phyloP scores from a whole-genome alignment of 2,888 invertebrate species.

The Rapana venosa region DNA sequence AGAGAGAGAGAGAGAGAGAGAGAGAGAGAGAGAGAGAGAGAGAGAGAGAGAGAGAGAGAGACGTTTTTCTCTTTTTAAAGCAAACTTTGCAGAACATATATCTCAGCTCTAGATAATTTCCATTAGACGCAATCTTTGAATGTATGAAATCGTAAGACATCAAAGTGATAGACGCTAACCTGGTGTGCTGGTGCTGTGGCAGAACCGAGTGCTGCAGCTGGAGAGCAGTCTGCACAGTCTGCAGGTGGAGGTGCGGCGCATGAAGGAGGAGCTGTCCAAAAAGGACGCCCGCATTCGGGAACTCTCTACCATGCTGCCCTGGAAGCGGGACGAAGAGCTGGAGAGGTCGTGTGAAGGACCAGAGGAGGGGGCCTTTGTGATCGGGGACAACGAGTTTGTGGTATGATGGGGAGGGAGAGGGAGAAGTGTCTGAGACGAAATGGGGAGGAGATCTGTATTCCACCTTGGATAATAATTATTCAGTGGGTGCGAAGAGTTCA shows the following conservation, averaged over 20 bases:
- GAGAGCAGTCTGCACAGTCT: conserved; percentile 29
- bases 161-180: no score
- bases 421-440: background rate
- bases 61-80: no score
- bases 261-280: conserved; percentile 32
- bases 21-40: no score
- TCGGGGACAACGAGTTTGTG: conserved; percentile 43
- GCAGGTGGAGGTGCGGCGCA: conserved; percentile 27
- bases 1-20: no score
- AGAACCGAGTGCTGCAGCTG: conserved; percentile 21
- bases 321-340: conserved; percentile 19
- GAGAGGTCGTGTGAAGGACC: background rate
- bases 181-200: background rate
- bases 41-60: no score
- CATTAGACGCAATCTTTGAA: no score
- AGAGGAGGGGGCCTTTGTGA: conserved; percentile 31
- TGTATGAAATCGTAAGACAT: no score
- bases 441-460: no score
- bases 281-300: conserved; percentile 41
- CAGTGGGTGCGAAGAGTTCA: no score
- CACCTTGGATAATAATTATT: no score
- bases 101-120: no score
- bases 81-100: no score
- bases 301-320: conserved; percentile 37
- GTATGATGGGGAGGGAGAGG: conserved; percentile 15